phyloP scores from a whole-genome alignment of 2,113 vertebrate species.

The Micronisus gabar region DNA sequence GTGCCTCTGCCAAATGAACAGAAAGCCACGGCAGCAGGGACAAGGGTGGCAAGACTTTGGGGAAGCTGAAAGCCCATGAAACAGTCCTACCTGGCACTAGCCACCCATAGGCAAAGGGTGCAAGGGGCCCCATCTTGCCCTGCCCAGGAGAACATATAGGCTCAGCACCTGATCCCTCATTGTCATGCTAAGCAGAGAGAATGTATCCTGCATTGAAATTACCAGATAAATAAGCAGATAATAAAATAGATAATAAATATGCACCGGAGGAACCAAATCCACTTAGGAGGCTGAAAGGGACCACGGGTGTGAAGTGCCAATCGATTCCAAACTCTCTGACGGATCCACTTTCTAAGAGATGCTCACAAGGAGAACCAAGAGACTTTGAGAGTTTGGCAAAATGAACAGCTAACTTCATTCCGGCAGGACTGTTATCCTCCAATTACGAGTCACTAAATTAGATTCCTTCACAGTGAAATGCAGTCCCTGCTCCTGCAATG shows the following conservation, averaged over 20 bases:
- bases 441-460: conserved; percentile 66
- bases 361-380: conserved; percentile 46
- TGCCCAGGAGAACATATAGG: neutral
- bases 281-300: conserved; percentile 34
- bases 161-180: neutral
- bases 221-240: conserved; percentile 9
- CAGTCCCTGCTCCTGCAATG: conserved; percentile 39
- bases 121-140: neutral
- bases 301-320: neutral
- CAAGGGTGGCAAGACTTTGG: neutral
- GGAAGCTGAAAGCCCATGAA: neutral
- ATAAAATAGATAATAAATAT: conserved; percentile 35
- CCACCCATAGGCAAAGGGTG: neutral
- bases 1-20: neutral
- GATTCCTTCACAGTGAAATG: conserved; percentile 61
- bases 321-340: conserved; percentile 41
- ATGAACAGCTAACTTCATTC: conserved; percentile 55
- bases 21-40: neutral
- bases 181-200: neutral
- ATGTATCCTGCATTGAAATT: neutral
- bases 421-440: conserved; percentile 36
- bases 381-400: conserved; percentile 60
- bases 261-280: conserved; percentile 10
- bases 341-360: conserved; percentile 36
- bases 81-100: neutral